Percentiles rank a stretch among this genome's conserved stretches.
These are phyloP conservation scores for Tetragnatha montana DNA, from an alignment of 2,888 invertebrate genomes.

Conservation along the genomic window DNA sequence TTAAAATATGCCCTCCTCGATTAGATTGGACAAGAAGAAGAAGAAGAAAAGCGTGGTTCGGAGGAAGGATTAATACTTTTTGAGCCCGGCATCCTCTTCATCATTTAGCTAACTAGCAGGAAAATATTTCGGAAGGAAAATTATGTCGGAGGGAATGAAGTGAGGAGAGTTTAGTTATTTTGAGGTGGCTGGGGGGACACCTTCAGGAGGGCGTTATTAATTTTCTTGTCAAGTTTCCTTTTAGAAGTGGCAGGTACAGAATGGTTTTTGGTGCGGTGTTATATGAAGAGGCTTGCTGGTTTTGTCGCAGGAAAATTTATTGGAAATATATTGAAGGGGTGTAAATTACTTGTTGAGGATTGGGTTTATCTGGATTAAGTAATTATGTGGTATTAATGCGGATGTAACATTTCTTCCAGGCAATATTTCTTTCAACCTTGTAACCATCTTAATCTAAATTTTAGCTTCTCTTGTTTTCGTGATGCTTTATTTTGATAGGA, in stretches of 20 bases:
- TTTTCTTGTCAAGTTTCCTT: background rate
- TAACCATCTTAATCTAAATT: too few species aligned
- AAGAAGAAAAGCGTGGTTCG: background rate
- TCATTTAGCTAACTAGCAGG: background rate
- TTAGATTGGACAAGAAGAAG: conserved; percentile 18
- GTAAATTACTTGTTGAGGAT: too few species aligned
- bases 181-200: background rate
- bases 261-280: background rate
- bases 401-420: too few species aligned
- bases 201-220: background rate
- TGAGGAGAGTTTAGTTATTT: background rate
- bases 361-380: too few species aligned
- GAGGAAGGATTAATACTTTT: background rate
- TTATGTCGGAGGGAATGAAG: background rate
- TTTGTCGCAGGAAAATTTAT: too few species aligned
- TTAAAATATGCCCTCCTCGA: conserved; percentile 27
- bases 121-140: background rate
- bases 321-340: too few species aligned
- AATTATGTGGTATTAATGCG: too few species aligned
- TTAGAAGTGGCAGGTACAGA: background rate
- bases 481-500: too few species aligned
- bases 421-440: too few species aligned
- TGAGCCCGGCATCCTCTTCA: background rate
- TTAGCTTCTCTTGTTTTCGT: too few species aligned
- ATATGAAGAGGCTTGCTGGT: background rate